phyloP scores from a whole-genome alignment of 2,113 vertebrate species.

The Orycteropus afer region DNA sequence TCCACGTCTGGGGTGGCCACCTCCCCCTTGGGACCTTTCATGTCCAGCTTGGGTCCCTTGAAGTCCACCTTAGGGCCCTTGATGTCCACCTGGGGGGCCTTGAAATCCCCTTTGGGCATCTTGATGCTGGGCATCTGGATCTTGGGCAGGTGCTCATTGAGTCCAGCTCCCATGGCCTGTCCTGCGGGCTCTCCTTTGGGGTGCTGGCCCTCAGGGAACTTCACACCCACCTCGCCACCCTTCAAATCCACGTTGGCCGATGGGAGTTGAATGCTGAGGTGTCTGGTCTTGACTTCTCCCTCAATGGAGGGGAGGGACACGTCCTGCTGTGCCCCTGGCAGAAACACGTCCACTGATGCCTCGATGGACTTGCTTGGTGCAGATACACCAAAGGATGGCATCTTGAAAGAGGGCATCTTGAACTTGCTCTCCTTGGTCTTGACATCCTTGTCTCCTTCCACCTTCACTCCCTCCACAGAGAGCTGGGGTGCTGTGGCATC shows the following conservation, averaged over 20 bases:
- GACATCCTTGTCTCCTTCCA: neutral
- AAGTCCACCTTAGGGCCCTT: neutral
- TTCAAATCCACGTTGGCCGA: neutral
- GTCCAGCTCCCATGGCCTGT: neutral
- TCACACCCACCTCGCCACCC: neutral
- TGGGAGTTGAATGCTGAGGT: neutral
- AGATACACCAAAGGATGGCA: neutral
- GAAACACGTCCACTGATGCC: rapidly evolving
- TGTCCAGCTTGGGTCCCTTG: neutral
- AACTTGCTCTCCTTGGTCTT: slow-evolving; percentile 61
- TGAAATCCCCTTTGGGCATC: neutral
- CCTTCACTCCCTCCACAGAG: neutral
- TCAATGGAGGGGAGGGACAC: rapidly evolving
- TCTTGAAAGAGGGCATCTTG: slow-evolving; percentile 60
- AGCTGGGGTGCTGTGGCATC: neutral
- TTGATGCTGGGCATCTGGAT: slow-evolving; percentile 15
- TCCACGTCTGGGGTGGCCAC: neutral
- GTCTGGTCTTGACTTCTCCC: neutral
- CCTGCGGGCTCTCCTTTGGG: rapidly evolving
- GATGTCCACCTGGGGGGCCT: neutral
- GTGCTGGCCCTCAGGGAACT: neutral
- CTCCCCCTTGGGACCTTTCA: rapidly evolving
- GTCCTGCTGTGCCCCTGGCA: rapidly evolving
- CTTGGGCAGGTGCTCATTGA: neutral
- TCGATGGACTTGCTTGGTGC: neutral